Base-by-base conservation (phyloP, 1,140 invertebrate species). In the Bombus huntii region DNA sequence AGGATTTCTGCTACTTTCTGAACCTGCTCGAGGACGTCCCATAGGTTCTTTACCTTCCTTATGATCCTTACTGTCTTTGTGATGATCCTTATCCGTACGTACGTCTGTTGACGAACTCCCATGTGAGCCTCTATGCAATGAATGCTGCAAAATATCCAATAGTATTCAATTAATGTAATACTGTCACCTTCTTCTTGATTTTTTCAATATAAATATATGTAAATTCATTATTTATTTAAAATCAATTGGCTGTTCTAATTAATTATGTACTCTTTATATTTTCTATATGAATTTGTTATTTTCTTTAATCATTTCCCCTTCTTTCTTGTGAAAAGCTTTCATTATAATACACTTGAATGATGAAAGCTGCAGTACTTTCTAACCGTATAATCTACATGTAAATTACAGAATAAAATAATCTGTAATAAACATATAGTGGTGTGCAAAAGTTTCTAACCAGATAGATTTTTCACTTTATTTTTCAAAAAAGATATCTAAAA, bases 1-100 rank as follows among this genome's bases (percentile, higher is more conserved):
- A 15, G 97, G 97, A 90, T 97, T 97, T 87, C 96, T 94, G 77
- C 93, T 94, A 53, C 94, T 95, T 65, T 96, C 96, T 8, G 96
- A 96, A 22, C 96, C 95, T 34, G 96, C 95, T 84, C 96, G 92
- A 15, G 96, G 96, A 86, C 96, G 89, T 62, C 89, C 90, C 82
- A 89, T 87, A n/a, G 91, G 92, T 39, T 93, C 93, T 76, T 92
- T 94, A 25, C 85, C 75, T n/a, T 93, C 92, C 71, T 88, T 93
- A 42, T 93, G 91, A 47, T 94, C 92, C 70, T 89, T 92, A 8
- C 42, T 86, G 42, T 93, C 91, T 73, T 86, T 90, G 28, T 92
- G 92, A 77, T 92, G 89, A 57, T 93, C 92, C 74, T 91, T 95
- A 28, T 95, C 94, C 1, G 90, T 90, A 66, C 80, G 91, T 18